Conservation (phyloP, 2,797 vertebrate genomes). For the Sandelia bainsii region DNA sequence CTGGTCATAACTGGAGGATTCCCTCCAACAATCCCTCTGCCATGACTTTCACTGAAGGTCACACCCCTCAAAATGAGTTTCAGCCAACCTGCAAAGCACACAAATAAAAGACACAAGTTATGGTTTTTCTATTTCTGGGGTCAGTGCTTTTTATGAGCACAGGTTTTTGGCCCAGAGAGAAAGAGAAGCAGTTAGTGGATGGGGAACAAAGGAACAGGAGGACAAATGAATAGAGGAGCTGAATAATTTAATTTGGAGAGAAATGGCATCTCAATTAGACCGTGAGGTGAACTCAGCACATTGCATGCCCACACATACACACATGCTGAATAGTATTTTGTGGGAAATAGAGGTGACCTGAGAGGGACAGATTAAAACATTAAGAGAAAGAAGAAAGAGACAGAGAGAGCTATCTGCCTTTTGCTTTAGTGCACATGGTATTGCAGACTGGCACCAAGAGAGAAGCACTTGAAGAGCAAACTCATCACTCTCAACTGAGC, state of each 20-base stretch:
- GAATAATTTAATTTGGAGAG: constrained; percentile 77
- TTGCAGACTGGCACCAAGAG: constrained; percentile 32
- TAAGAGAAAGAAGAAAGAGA: constrained; percentile 28
- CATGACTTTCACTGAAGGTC: constrained; percentile 58
- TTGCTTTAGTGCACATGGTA: constrained; percentile 58
- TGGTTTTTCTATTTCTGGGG: constrained; percentile 61
- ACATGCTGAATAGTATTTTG: constrained; percentile 11
- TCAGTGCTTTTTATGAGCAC: constrained; percentile 62
- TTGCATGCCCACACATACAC: constrained; percentile 7
- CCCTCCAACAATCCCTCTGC: constrained; percentile 18
- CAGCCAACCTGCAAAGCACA: constrained; percentile 36
- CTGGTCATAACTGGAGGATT: constrained; percentile 22
- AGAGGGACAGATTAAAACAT: constrained; percentile 44
- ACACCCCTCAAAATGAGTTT: constrained; percentile 33
- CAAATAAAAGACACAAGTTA: constrained; percentile 52
- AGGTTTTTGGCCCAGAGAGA: constrained; percentile 61
- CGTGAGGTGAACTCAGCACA: constrained; percentile 55
- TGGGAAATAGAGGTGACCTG: constrained; percentile 48
- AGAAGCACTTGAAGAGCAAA: constrained; percentile 55
- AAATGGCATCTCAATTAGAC: constrained; percentile 74
- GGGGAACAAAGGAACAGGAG: constrained; percentile 58
- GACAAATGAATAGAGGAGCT: constrained; percentile 67
- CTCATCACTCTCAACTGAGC: constrained; percentile 47
- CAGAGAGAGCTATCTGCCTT: constrained; percentile 50
- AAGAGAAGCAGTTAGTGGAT: constrained; percentile 54